Percentiles rank a stretch among this genome's conserved stretches.
Evolutionary conservation across 2,113 vertebrate species (phyloP).

Genomic region (Sapayoa aenigma): DNA sequence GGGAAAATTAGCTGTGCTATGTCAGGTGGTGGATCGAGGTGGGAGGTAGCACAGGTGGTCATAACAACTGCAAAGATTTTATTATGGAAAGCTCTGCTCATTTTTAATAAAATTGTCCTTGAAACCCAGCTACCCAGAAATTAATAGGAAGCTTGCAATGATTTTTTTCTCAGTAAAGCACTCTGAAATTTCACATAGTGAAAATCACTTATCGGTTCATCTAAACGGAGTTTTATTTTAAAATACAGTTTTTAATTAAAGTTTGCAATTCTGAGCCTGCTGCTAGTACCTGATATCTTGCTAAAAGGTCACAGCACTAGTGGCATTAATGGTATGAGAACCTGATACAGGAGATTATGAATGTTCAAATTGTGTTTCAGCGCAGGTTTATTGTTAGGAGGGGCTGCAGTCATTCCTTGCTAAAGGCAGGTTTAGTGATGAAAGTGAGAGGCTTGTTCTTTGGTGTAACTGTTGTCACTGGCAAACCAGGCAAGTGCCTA

Average conservation of each 20-base stretch:
- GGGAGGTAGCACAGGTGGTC: conserved; percentile 43
- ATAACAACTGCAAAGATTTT: conserved; percentile 46
- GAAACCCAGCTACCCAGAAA: conserved; percentile 45
- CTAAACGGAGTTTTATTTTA: conserved; percentile 44
- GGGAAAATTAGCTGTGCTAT: conserved; percentile 19
- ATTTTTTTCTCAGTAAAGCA: conserved; percentile 13
- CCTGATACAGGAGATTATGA: conserved; percentile 24
- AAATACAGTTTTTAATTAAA: conserved; percentile 67
- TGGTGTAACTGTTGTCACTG: background rate
- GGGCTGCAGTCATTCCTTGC: background rate
- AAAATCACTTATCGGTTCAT: conserved; percentile 40
- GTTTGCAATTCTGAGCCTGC: conserved; percentile 27
- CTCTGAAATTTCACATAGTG: conserved; percentile 10
- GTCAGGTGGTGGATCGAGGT: background rate
- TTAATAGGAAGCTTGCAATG: conserved; percentile 34
- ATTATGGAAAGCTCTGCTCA: conserved; percentile 34
- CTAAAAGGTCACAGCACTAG: conserved; percentile 51
- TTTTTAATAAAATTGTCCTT: conserved; percentile 65
- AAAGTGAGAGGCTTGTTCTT: fast-evolving
- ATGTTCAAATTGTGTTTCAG: background rate
- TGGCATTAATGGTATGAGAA: conserved; percentile 28
- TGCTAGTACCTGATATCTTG: conserved; percentile 40
- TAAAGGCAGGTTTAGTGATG: background rate
- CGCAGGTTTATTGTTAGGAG: background rate
- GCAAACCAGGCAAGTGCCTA: background rate